Percentiles rank a stretch among this genome's conserved stretches.
These are phyloP conservation scores for Drosophila ficusphila DNA, from an alignment of 1,140 invertebrate genomes.

Conservation along the genomic window DNA sequence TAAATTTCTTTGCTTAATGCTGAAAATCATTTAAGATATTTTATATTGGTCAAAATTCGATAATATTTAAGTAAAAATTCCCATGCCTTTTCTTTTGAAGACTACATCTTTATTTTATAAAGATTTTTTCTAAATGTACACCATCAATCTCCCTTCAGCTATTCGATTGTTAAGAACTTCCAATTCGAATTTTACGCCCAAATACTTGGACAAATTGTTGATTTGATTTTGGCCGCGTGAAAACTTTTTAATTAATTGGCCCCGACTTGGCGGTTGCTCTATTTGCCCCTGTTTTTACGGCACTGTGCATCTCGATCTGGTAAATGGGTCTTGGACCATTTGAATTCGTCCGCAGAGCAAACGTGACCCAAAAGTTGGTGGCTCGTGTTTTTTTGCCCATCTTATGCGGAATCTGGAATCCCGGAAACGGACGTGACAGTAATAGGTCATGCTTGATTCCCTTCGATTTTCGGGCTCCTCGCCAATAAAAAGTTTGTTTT, in stretches of 20 bases:
- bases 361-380: conserved; percentile 74
- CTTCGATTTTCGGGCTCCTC: conserved; percentile 22
- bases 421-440: conserved; percentile 67
- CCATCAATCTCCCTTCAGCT: conserved; percentile 33
- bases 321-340: conserved; percentile 27
- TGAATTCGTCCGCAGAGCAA: conserved; percentile 52
- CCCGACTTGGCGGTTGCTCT: conserved; percentile 30
- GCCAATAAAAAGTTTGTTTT: conserved; percentile 55
- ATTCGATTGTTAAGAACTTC: conserved; percentile 28
- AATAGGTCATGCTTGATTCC: conserved; percentile 72
- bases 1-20: no score
- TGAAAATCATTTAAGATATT: no score
- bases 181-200: conserved; percentile 49
- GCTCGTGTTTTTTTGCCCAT: conserved; percentile 60
- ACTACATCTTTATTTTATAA: neutral
- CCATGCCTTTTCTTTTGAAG: no score
- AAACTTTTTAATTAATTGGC: conserved; percentile 80
- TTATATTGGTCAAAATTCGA: no score
- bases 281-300: conserved; percentile 19
- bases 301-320: conserved; percentile 25
- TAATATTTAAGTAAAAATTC: neutral
- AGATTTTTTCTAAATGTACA: conserved; percentile 2
- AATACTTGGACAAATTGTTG: conserved; percentile 71
- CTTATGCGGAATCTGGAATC: conserved; percentile 1
- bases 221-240: conserved; percentile 70